phyloP scores from a whole-genome alignment of 64 coral and sea anemone genomes.

The Orbicella faveolata region DNA sequence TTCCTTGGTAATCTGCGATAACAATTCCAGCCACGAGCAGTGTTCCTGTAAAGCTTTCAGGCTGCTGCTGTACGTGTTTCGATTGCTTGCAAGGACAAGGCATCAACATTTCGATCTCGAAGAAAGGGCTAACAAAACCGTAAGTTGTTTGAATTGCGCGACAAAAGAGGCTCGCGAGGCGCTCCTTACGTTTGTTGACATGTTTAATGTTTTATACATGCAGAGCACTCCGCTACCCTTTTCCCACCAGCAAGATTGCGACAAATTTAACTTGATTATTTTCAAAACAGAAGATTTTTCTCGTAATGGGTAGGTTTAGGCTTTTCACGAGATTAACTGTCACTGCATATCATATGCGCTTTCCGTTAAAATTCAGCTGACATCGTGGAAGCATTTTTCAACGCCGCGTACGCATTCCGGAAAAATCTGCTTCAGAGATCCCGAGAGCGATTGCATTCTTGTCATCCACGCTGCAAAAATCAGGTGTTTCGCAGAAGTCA shows the following conservation, averaged over 20 bases:
- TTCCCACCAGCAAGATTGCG: background rate
- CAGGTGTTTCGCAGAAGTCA: background rate
- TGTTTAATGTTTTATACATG: slow-evolving; percentile 31
- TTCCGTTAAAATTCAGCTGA: background rate
- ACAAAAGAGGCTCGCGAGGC: slow-evolving; percentile 17
- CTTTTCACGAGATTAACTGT: too few relatives aligned
- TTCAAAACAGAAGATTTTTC: background rate
- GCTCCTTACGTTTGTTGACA: slow-evolving; percentile 45
- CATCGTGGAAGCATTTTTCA: background rate
- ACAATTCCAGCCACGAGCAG: background rate
- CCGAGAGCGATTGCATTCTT: background rate
- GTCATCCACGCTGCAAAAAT: background rate
- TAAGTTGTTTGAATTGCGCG: background rate
- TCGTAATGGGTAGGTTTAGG: background rate
- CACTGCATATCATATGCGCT: background rate
- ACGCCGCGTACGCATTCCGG: background rate
- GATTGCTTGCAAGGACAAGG: background rate
- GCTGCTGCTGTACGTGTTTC: background rate
- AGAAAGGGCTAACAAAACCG: background rate
- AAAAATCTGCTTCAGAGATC: background rate
- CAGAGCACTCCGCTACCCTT: background rate
- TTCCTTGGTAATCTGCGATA: background rate
- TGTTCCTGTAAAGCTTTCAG: background rate
- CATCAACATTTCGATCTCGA: background rate
- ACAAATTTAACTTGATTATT: slow-evolving; percentile 22